These are phyloP conservation scores for Sebastes vulpes DNA, from an alignment of 2,797 vertebrate genomes.

Conservation along the genomic window DNA sequence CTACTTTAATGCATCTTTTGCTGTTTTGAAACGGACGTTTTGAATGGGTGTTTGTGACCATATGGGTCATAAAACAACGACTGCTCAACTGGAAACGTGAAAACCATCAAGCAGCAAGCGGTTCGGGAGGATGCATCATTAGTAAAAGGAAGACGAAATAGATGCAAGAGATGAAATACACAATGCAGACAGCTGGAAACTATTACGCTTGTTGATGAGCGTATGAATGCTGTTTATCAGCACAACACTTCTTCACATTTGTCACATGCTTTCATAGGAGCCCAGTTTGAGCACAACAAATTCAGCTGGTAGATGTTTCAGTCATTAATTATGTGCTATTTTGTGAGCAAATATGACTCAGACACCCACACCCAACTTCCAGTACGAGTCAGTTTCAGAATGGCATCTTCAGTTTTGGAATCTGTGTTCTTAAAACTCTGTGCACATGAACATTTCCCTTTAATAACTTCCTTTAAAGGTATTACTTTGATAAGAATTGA, in stretches of 20 bases:
- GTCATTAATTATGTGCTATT: neutral
- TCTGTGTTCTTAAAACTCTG: neutral
- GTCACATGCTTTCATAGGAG: neutral
- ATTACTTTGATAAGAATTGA: neutral
- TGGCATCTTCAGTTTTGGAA: neutral
- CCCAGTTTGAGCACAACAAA: neutral
- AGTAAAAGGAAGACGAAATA: neutral
- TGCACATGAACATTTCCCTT: neutral
- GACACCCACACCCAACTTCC: neutral
- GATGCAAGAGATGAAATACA: neutral
- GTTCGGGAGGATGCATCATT: conserved; percentile 12
- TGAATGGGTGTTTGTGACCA: neutral
- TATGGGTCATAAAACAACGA: neutral
- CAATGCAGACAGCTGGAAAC: conserved; percentile 6
- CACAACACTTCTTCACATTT: neutral
- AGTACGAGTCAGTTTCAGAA: neutral
- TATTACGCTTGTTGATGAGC: neutral
- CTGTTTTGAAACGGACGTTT: neutral
- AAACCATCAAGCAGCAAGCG: neutral
- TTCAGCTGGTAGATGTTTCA: neutral
- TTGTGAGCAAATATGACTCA: neutral
- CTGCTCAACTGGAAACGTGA: neutral
- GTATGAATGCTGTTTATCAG: neutral
- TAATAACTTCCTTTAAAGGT: neutral
- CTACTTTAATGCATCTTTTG: neutral